Conservation (phyloP, 2,113 vertebrate genomes). For the Phasianus colchicus region DNA sequence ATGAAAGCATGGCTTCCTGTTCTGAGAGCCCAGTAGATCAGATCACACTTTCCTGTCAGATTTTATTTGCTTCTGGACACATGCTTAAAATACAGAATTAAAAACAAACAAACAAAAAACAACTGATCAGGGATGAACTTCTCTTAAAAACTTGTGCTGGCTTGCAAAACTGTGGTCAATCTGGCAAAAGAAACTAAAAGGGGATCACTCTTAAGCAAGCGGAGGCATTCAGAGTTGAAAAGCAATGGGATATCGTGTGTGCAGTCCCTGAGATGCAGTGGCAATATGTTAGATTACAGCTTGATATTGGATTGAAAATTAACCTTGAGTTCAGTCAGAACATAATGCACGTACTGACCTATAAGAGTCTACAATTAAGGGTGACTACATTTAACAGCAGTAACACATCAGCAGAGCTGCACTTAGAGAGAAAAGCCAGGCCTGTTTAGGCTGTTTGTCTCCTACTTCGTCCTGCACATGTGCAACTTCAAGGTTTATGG, state of each 20-base stretch:
- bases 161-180: neutral
- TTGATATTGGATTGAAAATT: neutral
- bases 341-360: neutral
- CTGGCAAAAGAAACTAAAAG: neutral
- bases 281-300: neutral
- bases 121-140: neutral
- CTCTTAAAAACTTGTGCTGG: neutral
- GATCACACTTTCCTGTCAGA: neutral
- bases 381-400: neutral
- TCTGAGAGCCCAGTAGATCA: neutral
- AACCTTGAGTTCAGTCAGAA: neutral
- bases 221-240: neutral
- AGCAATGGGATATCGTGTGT: neutral
- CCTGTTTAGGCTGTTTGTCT: neutral
- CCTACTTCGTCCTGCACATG: fast-evolving
- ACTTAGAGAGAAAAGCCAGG: neutral
- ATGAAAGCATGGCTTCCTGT: neutral
- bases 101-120: too few relatives aligned
- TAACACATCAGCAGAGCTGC: neutral
- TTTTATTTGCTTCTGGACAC: neutral
- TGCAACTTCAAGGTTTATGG: fast-evolving
- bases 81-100: neutral
- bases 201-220: neutral
- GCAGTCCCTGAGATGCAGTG: neutral
- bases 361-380: neutral